These are phyloP conservation scores for Panagrolaimus sp. DNA, from an alignment of 1,140 invertebrate genomes.

Conservation along the genomic window DNA sequence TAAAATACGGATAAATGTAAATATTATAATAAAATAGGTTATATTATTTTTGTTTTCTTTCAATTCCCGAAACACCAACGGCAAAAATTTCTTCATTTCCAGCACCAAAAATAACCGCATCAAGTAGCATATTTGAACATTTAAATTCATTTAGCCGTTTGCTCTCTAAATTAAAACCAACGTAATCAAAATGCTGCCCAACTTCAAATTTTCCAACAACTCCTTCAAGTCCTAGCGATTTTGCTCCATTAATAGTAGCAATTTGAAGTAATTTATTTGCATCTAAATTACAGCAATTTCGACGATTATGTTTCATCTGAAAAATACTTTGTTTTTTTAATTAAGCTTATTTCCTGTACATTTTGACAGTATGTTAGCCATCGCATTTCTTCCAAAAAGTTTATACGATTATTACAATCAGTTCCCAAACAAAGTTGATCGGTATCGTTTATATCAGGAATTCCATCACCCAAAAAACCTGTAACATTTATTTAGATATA, in stretches of 20 bases:
- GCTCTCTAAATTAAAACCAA: constrained; percentile 32
- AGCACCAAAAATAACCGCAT: constrained; percentile 43
- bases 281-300: constrained; percentile 38
- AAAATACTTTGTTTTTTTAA: neutral
- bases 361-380: constrained; percentile 56
- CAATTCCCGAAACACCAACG: constrained; percentile 33
- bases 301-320: constrained; percentile 47
- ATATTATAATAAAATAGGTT: too few species aligned
- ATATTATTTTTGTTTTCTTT: neutral
- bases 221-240: constrained; percentile 34
- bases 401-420: constrained; percentile 54
- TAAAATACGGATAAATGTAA: too few species aligned
- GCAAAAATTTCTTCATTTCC: constrained; percentile 43
- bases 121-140: constrained; percentile 26
- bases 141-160: constrained; percentile 13
- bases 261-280: constrained; percentile 43
- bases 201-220: constrained; percentile 33
- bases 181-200: constrained; percentile 29
- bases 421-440: constrained; percentile 50
- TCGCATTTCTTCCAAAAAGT: constrained; percentile 52
- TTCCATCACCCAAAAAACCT: constrained; percentile 53
- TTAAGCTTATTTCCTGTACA: constrained; percentile 23
- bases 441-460: constrained; percentile 39
- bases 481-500: neutral
- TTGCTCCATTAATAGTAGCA: constrained; percentile 47